These are phyloP conservation scores for Leptopilina boulardi DNA, from an alignment of 1,140 invertebrate genomes.

Conservation along the genomic window DNA sequence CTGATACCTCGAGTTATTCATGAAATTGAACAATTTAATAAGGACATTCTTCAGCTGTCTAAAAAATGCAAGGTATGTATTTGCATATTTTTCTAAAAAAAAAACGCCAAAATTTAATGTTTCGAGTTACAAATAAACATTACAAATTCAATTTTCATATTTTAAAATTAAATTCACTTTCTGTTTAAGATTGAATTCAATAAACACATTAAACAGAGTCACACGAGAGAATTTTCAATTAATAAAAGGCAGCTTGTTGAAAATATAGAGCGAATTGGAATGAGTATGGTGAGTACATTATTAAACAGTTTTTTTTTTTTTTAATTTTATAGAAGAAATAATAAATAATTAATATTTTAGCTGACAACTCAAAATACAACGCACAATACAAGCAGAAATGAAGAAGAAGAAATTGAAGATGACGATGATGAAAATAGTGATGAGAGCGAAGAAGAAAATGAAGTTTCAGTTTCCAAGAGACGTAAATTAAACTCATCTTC, in stretches of 20 bases:
- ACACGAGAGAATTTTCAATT: conserved; percentile 78
- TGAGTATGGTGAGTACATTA: conserved; percentile 61
- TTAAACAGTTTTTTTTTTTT: background rate
- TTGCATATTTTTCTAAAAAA: too few species aligned
- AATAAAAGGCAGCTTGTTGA: conserved; percentile 72
- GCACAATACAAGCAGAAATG: conserved; percentile 15
- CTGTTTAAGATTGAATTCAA: conserved; percentile 71
- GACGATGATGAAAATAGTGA: conserved; percentile 32
- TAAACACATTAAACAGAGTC: conserved; percentile 76
- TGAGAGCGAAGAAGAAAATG: background rate
- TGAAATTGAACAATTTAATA: conserved; percentile 79
- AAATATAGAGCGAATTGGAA: conserved; percentile 71
- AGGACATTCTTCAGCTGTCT: conserved; percentile 76
- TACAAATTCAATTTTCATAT: conserved; percentile 30
- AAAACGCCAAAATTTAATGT: too few species aligned
- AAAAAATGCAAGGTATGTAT: conserved; percentile 76
- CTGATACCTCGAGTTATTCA: conserved; percentile 78
- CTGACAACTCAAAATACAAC: conserved; percentile 31
- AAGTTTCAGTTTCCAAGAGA: background rate
- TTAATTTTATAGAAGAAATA: too few species aligned
- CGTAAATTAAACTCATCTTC: background rate
- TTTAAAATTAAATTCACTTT: conserved; percentile 27
- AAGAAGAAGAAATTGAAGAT: conserved; percentile 31
- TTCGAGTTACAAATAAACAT: background rate
- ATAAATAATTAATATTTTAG: background rate